Evolutionary conservation across 2,888 invertebrate genomes (phyloP).

Genomic region (Acanthoscelides obtectus): DNA sequence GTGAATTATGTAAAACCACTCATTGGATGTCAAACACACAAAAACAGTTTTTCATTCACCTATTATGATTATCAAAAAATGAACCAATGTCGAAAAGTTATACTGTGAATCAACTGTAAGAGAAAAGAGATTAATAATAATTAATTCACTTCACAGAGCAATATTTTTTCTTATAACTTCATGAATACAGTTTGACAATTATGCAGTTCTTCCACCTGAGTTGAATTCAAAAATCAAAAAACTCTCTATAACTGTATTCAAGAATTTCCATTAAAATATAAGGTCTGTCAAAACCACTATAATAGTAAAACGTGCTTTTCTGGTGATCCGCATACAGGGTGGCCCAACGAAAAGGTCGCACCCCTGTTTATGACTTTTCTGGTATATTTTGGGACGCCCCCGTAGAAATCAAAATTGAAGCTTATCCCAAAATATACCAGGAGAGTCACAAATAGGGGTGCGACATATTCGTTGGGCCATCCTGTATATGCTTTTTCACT

Average conservation of each 20-base stretch:
- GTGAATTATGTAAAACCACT: neutral
- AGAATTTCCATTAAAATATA: neutral
- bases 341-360: no score
- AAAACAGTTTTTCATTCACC: conserved; percentile 45
- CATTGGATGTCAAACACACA: neutral
- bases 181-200: neutral
- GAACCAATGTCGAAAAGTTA: conserved; percentile 68
- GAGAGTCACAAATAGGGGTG: no score
- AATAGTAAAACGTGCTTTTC: no score
- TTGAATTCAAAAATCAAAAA: neutral
- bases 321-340: no score
- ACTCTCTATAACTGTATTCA: neutral
- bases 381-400: no score
- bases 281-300: no score
- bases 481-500: conserved; percentile 24
- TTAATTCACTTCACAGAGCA: conserved; percentile 8
- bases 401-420: no score
- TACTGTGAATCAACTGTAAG: conserved; percentile 63
- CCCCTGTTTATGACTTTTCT: no score
- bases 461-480: no score
- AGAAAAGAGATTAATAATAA: conserved; percentile 35
- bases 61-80: conserved; percentile 67
- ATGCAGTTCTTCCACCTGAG: neutral
- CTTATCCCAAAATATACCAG: no score
- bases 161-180: neutral